phyloP scores from a whole-genome alignment of 2,113 vertebrate species.

The Stegostoma tigrinum region DNA sequence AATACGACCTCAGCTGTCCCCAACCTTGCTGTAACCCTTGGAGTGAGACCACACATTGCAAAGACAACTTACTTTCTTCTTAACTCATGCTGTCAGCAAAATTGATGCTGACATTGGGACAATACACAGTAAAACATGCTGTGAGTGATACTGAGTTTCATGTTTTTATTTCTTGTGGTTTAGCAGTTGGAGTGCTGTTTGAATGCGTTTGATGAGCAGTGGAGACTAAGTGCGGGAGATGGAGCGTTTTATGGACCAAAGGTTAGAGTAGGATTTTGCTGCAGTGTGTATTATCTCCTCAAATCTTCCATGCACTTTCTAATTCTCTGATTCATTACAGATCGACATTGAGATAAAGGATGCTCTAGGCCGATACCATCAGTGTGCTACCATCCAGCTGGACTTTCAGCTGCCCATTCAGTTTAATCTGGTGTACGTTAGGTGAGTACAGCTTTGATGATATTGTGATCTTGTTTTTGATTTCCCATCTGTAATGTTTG shows the following conservation, averaged over 20 bases:
- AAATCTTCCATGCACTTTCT: not conserved
- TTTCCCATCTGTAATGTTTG: not conserved
- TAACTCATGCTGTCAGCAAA: too few species aligned
- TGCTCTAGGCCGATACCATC: conserved; percentile 85
- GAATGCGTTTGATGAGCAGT: conserved; percentile 78
- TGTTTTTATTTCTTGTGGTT: conserved; percentile 37
- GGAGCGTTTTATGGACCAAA: conserved; percentile 96
- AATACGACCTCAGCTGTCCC: not conserved
- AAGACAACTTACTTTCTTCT: too few species aligned
- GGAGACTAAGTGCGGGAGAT: conserved; percentile 81
- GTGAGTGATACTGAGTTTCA: not conserved
- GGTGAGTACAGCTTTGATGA: conserved; percentile 62
- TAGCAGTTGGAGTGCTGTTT: conserved; percentile 88
- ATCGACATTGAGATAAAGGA: conserved; percentile 93
- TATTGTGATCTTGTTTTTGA: not conserved
- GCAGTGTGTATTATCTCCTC: not conserved
- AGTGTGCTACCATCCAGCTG: conserved; percentile 90
- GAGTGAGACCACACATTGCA: too few species aligned
- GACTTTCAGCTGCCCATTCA: conserved; percentile 90
- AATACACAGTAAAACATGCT: not conserved
- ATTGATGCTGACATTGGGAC: not conserved
- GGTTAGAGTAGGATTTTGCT: conserved; percentile 52
- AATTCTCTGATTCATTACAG: conserved; percentile 54
- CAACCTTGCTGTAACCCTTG: too few species aligned
- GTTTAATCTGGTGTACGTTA: conserved; percentile 82